Conservation (phyloP, 2,113 vertebrate species). For the Sphyrna mokarran region DNA sequence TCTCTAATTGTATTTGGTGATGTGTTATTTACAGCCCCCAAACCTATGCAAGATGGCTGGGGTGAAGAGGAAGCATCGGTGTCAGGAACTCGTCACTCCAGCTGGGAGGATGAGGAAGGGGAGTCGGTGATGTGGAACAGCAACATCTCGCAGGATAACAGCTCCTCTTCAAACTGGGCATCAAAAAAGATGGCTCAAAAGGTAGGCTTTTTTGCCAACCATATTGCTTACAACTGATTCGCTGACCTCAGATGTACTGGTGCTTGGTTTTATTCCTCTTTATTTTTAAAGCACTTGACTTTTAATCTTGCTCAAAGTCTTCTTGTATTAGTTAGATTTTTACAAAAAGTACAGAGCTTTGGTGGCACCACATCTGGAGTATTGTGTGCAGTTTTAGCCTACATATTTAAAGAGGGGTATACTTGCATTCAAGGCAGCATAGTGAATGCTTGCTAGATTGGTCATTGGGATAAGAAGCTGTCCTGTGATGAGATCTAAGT, state of each 20-base stretch:
- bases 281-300: background rate
- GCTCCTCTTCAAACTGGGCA: slow-evolving; percentile 77
- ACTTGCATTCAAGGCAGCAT: background rate
- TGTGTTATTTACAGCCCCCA: slow-evolving; percentile 59
- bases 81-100: slow-evolving; percentile 60
- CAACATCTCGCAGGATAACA: slow-evolving; percentile 74
- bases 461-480: background rate
- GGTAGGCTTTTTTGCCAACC: slow-evolving; percentile 55
- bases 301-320: background rate
- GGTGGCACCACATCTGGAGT: background rate
- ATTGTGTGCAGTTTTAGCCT: background rate
- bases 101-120: slow-evolving; percentile 90
- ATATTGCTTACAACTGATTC: background rate
- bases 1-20: background rate
- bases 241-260: background rate
- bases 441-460: background rate
- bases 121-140: slow-evolving; percentile 98
- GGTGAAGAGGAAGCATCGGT: slow-evolving; percentile 73
- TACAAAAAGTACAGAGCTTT: background rate
- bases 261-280: background rate
- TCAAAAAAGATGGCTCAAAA: slow-evolving; percentile 83
- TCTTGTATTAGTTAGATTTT: background rate
- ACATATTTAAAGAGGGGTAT: background rate
- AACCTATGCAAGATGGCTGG: slow-evolving; percentile 94
- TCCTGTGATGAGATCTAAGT: background rate